These are phyloP conservation scores for Peromyscus nudipes DNA, from an alignment of 2,797 vertebrate genomes.

Conservation along the genomic window DNA sequence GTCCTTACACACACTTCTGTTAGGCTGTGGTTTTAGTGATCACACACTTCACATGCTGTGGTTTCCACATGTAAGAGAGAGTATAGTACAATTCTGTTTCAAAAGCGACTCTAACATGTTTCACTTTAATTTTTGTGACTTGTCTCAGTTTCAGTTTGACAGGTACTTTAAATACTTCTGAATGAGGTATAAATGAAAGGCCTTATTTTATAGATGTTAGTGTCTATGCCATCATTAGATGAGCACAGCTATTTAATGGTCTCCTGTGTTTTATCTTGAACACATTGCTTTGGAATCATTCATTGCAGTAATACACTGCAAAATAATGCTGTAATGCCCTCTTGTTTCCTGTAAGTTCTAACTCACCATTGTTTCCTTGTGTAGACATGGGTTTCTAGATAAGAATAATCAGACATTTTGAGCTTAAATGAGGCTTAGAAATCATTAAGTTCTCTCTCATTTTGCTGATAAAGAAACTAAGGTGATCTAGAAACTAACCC, in stretches of 20 bases:
- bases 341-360: slow-evolving; percentile 39
- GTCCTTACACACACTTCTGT: background rate
- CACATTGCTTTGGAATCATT: slow-evolving; percentile 31
- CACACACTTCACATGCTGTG: slow-evolving; percentile 61
- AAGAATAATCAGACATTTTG: slow-evolving; percentile 46
- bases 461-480: slow-evolving; percentile 69
- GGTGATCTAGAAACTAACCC: background rate
- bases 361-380: slow-evolving; percentile 35
- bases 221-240: slow-evolving; percentile 22
- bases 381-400: slow-evolving; percentile 53
- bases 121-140: slow-evolving; percentile 50
- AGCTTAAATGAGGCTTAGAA: slow-evolving; percentile 48
- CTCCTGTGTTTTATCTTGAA: slow-evolving; percentile 9
- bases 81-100: slow-evolving; percentile 13
- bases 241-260: background rate
- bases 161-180: slow-evolving; percentile 29
- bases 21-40: slow-evolving; percentile 64
- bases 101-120: slow-evolving; percentile 58
- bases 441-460: slow-evolving; percentile 44
- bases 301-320: slow-evolving; percentile 12
- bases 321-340: slow-evolving; percentile 32
- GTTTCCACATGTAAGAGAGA: slow-evolving; percentile 47
- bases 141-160: background rate
- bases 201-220: background rate
- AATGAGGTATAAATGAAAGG: slow-evolving; percentile 21